Base-by-base conservation (phyloP, 2,797 vertebrate genomes). In the Toxotes lorentzi region DNA sequence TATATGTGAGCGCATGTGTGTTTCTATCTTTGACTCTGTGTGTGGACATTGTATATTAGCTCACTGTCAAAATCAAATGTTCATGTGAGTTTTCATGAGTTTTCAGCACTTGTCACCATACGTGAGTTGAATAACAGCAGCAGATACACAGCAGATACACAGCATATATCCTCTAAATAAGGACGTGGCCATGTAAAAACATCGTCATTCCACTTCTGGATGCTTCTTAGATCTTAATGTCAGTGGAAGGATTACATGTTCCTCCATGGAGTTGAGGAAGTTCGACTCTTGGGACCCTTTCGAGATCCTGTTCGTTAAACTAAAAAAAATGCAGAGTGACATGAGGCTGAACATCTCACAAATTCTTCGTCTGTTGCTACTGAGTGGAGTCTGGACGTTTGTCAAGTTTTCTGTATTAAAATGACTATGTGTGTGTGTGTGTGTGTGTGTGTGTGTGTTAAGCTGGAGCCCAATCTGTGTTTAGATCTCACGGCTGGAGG, bases 401-500 rank as follows among this genome's bases (percentile, higher is more conserved):
- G 5, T 35, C 41, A 16, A 6, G 14, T 27, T 68, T 64, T 48
- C 19, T 64, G 54, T 23, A 10, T 58, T 38, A 47, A 56, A 63
- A 75, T 48, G n/a, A 35, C 7, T 54, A 4, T 43, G 41, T 21
- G 45, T 47, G 17, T 47, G 19, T 48, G 51, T 62, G n/a, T 50
- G 38, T 38, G 51, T 43, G 64, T 32, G 27, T 57, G 50, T 47
- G 57, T 41, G 38, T 60, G 47, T 50, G 41, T 73, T 11, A 57
- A 67, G 65, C 74, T 80, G 78, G 64, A 72, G 77, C 19, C 53
- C 50, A n/a, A 73, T 63, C 65, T 24, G 54, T 93, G 90, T 94
- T 93, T 89, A 83, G 86, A 90, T 94, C 93, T 93, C 93, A 93
- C 62, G 88, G 71, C 79, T 90, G 73, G 78, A 93, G 89, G 91